Conservation (phyloP, 2,113 vertebrate genomes). For the Pipra filicauda region DNA sequence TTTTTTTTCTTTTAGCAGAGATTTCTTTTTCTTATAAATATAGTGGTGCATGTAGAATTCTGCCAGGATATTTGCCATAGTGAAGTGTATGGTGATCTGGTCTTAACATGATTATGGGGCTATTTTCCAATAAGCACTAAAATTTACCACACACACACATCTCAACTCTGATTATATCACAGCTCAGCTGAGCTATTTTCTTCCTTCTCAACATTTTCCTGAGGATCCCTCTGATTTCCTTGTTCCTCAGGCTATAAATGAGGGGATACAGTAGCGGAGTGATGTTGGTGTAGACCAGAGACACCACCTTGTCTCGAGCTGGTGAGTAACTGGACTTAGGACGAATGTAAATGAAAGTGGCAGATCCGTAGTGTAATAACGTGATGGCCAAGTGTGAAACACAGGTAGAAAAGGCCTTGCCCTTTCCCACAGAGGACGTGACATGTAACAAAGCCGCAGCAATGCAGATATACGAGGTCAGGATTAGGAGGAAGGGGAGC, state of each 20-base stretch:
- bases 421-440: not conserved
- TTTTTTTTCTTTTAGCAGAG: not conserved
- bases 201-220: slow-evolving; percentile 23
- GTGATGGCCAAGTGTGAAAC: slow-evolving; percentile 61
- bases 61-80: not conserved
- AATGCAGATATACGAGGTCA: slow-evolving; percentile 46
- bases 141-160: not conserved
- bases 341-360: slow-evolving; percentile 62
- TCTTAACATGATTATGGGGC: not conserved
- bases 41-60: not conserved
- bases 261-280: slow-evolving; percentile 69
- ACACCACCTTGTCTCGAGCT: slow-evolving; percentile 50
- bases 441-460: not conserved
- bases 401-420: slow-evolving; percentile 71
- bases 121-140: not conserved
- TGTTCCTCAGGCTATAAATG: slow-evolving; percentile 46
- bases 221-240: slow-evolving; percentile 15
- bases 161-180: not conserved
- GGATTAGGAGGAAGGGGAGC: slow-evolving; percentile 62
- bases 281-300: slow-evolving; percentile 69
- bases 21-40: not conserved
- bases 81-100: not conserved
- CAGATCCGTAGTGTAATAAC: slow-evolving; percentile 64
- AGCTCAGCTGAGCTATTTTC: not conserved
- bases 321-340: slow-evolving; percentile 65